Percentiles rank a stretch among this genome's conserved stretches.
These are phyloP conservation scores for Erebia epiphron DNA, from an alignment of 2,888 invertebrate genomes.

Conservation along the genomic window DNA sequence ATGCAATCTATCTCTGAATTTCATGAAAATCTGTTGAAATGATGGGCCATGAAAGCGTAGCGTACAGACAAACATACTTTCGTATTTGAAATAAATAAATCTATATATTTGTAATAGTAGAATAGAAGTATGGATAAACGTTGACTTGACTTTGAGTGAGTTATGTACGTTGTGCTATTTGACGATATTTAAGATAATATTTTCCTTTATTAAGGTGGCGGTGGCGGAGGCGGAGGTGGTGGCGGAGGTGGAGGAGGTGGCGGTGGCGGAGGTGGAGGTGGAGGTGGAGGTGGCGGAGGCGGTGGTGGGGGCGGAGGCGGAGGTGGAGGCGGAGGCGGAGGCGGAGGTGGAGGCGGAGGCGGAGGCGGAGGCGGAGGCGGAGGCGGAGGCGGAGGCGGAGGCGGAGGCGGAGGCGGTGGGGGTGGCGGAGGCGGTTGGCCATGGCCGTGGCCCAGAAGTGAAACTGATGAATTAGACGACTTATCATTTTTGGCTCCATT, in stretches of 20 bases:
- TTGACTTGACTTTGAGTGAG: too few species aligned
- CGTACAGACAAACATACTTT: too few species aligned
- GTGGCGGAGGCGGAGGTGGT: neutral
- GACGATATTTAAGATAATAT: neutral
- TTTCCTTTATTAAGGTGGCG: neutral
- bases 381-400: neutral
- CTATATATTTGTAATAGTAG: too few species aligned
- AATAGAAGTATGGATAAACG: too few species aligned
- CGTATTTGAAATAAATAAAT: too few species aligned
- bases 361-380: neutral
- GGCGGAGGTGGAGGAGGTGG: neutral
- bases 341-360: neutral
- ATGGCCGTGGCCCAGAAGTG: conserved; percentile 8
- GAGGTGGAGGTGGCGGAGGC: neutral
- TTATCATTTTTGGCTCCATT: neutral
- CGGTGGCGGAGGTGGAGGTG: neutral
- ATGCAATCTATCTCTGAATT: too few species aligned
- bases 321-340: neutral
- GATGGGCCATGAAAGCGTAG: too few species aligned
- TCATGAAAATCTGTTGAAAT: too few species aligned
- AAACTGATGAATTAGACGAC: neutral
- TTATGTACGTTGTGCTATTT: too few species aligned
- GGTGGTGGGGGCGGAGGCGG: neutral
- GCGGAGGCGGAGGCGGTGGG: neutral
- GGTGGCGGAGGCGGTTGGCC: conserved; percentile 14